Conservation (phyloP, 2,888 invertebrate species). For the Patella depressa region DNA sequence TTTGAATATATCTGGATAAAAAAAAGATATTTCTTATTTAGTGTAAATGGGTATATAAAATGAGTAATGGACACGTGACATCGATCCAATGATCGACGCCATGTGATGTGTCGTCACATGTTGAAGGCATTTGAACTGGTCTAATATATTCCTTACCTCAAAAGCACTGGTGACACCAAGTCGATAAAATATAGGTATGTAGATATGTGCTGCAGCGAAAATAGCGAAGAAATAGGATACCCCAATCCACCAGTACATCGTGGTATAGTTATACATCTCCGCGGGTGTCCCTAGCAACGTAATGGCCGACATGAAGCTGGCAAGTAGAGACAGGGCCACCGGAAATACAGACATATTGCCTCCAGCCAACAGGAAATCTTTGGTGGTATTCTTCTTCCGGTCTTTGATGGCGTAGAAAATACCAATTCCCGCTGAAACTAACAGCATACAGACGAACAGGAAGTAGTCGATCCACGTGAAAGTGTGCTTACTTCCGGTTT, state of each 20-base stretch:
- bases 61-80: too few species aligned
- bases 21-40: too few species aligned
- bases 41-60: too few species aligned
- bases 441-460: constrained; percentile 58
- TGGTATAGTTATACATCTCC: constrained; percentile 68
- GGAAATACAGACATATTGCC: constrained; percentile 66
- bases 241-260: constrained; percentile 65
- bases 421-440: constrained; percentile 63
- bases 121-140: too few species aligned
- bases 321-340: constrained; percentile 67
- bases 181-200: constrained; percentile 23
- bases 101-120: too few species aligned
- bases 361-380: constrained; percentile 65
- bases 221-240: constrained; percentile 65
- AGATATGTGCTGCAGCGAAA: constrained; percentile 50
- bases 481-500: constrained; percentile 42
- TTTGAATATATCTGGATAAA: too few species aligned
- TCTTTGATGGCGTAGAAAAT: constrained; percentile 64
- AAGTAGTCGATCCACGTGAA: constrained; percentile 62
- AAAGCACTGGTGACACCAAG: constrained; percentile 18
- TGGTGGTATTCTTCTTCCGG: constrained; percentile 52
- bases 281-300: constrained; percentile 68
- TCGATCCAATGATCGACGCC: too few species aligned
- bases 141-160: constrained; percentile 11
- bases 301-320: constrained; percentile 70